phyloP scores from a whole-genome alignment of 92 coral and sea anemone species.

The Isaurus tuberculatus region DNA sequence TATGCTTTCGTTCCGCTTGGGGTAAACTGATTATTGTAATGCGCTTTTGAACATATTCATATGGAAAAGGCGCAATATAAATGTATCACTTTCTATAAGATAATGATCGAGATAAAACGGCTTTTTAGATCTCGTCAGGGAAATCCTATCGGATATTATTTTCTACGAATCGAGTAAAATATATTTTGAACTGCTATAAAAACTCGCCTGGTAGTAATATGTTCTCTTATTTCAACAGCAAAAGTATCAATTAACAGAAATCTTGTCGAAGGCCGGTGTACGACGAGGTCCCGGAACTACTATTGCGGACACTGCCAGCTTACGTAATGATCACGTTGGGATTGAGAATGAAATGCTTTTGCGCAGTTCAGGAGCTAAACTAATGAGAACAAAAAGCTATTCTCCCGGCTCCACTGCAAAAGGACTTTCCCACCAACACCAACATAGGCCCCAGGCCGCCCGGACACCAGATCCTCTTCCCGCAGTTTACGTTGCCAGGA shows the following conservation, averaged over 20 bases:
- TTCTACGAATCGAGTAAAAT: too few species aligned
- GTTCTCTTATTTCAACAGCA: conserved; percentile 58
- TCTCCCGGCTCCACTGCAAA: not conserved
- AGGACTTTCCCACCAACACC: conserved; percentile 1
- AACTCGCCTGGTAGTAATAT: not conserved
- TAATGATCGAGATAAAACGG: too few species aligned
- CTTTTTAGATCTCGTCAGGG: too few species aligned
- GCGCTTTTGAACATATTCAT: too few species aligned
- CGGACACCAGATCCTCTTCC: conserved; percentile 21
- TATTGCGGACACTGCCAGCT: conserved; percentile 64
- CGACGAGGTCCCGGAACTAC: conserved; percentile 89
- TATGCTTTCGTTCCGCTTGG: too few species aligned
- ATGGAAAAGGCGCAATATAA: too few species aligned
- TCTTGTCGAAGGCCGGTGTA: conserved; percentile 88
- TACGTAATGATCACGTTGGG: conserved; percentile 20
- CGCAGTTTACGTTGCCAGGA: conserved; percentile 12
- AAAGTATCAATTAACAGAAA: conserved; percentile 79
- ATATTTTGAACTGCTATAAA: not conserved
- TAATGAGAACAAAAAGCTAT: not conserved
- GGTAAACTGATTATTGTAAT: too few species aligned
- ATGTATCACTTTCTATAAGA: too few species aligned
- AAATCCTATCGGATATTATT: not conserved
- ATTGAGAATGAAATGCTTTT: not conserved
- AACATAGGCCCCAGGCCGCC: not conserved
- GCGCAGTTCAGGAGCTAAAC: not conserved